Base-by-base conservation (phyloP, 2,797 vertebrate genomes). In the Sebastes trivittatus region DNA sequence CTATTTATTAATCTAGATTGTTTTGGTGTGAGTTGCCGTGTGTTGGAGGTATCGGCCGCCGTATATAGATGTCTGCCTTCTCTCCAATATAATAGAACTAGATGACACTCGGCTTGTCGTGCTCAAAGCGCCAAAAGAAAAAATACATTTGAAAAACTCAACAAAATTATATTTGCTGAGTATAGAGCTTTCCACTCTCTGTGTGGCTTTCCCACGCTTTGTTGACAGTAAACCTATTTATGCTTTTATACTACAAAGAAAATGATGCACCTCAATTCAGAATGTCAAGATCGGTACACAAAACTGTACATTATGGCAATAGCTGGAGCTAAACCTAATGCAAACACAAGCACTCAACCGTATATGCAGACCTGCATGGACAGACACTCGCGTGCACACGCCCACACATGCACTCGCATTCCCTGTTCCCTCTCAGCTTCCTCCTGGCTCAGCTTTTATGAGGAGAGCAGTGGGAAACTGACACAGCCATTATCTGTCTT, bases 391-490 rank as follows among this genome's bases (percentile, higher is more conserved):
- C 38, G 13, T 29, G 14, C 46, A 59, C 59, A 42, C 2, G 20
- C 4, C 10, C 36, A 18, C 27, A 63, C 52, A 34, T 56, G 29
- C 75, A 60, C 65, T n/a, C 6, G 25, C 42, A 9, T 34, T 61
- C 61, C 61, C 86, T 22, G 67, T 65, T 89, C 83, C 61, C 80
- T 88, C 91, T 92, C 87, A 84, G 78, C 86, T 87, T 84, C 85
- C 58, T 83, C 87, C 71, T 72, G 81, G 80, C 75, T 83, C 91
- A 84, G 93, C 90, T 87, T 93, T 90, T 90, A 89, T 89, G 90
- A 93, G 93, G 82, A 84, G 87, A 92, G 92, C 87, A 86, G 91
- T 88, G 92, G 89, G 75, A 81, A 88, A 93, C 85, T 89, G 91
- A 88, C 87, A 81, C 71, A 55, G 84, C 78, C 69, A 88, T 78